Percentiles rank a stretch among this genome's conserved stretches.
Conservation (phyloP, 2,113 vertebrate genomes). For the Crotalus viridis region DNA sequence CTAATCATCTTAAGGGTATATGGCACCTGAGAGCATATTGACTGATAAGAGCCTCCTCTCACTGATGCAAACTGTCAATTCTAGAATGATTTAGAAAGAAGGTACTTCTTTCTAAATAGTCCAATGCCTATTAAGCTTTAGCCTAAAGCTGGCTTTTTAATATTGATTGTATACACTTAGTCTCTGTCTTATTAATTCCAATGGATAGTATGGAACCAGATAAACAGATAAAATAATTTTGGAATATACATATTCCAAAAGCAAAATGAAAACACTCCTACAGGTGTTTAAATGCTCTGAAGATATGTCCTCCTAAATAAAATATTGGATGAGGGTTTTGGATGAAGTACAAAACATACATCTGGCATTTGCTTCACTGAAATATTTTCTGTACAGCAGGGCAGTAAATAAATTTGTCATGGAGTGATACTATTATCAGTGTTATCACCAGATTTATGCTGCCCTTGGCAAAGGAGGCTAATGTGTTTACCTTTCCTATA, state of each 20-base stretch:
- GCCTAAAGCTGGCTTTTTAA: background rate
- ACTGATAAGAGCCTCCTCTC: background rate
- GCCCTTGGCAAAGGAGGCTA: background rate
- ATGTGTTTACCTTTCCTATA: background rate
- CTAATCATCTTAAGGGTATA: background rate
- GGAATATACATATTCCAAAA: constrained; percentile 31
- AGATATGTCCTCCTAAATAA: constrained; percentile 48
- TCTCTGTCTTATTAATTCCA: constrained; percentile 47
- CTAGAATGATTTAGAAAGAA: background rate
- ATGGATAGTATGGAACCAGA: constrained; percentile 23
- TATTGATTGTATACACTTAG: background rate
- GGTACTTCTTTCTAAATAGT: background rate
- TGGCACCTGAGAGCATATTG: background rate
- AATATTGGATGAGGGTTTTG: constrained; percentile 37
- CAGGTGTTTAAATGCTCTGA: constrained; percentile 58
- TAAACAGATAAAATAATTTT: constrained; percentile 38
- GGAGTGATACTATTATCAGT: background rate
- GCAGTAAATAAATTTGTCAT: background rate
- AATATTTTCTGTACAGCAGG: background rate
- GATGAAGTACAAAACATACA: background rate
- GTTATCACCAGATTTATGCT: background rate
- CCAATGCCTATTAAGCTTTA: background rate
- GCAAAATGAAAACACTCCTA: constrained; percentile 42
- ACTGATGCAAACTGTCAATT: background rate
- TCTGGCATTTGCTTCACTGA: background rate